Percentiles rank a stretch among this genome's conserved stretches.
These are phyloP conservation scores for Eupithecia vulgata DNA, from an alignment of 2,888 invertebrate species.

Conservation along the genomic window DNA sequence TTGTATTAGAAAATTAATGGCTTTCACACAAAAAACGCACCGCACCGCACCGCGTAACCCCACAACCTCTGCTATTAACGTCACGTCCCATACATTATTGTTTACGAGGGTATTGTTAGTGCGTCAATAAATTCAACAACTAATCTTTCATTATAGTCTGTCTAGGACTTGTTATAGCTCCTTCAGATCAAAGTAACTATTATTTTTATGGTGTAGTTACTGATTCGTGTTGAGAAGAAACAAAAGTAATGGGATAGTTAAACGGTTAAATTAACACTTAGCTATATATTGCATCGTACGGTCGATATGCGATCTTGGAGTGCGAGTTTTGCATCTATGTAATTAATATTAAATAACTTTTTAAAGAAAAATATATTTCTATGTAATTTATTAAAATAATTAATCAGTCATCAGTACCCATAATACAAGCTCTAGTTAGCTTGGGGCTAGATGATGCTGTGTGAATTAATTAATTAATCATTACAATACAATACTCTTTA, in stretches of 20 bases:
- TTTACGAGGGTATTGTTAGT: slow-evolving; percentile 38
- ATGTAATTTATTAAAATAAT: too few species aligned
- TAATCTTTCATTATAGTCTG: slow-evolving; percentile 30
- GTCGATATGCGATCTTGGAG: neutral
- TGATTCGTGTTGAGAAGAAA: neutral
- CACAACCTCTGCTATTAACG: slow-evolving; percentile 20
- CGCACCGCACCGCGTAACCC: neutral
- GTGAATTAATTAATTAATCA: too few species aligned
- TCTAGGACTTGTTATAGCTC: slow-evolving; percentile 22
- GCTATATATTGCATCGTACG: neutral
- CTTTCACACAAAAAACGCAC: neutral
- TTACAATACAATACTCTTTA: too few species aligned
- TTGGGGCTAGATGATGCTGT: too few species aligned
- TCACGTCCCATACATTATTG: slow-evolving; percentile 39
- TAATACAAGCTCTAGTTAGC: too few species aligned
- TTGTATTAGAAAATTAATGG: too few species aligned
- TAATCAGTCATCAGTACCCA: too few species aligned
- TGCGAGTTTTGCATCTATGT: neutral
- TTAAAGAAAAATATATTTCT: too few species aligned
- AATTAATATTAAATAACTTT: too few species aligned
- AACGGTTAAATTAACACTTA: neutral
- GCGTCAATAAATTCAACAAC: slow-evolving; percentile 34
- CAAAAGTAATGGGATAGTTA: slow-evolving; percentile 1
- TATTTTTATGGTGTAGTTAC: slow-evolving; percentile 11
- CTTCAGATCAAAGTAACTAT: slow-evolving; percentile 6